Conservation (phyloP, 2,113 vertebrate genomes). For the Jacana jacana region DNA sequence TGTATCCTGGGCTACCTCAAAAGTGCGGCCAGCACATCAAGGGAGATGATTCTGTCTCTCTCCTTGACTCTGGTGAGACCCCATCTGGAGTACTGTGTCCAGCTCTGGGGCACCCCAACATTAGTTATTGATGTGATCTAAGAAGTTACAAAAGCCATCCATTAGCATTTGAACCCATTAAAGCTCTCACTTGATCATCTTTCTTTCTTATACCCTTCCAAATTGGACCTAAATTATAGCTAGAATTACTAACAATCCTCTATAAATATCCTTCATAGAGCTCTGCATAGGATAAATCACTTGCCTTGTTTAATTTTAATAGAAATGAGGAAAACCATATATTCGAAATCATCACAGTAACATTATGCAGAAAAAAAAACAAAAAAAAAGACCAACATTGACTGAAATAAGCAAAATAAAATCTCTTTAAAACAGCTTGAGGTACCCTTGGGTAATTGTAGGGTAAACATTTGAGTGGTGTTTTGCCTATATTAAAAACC, state of each 20-base stretch:
- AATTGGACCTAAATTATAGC: neutral
- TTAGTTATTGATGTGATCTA: neutral
- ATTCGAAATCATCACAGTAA: neutral
- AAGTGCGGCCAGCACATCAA: neutral
- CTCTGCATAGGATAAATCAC: neutral
- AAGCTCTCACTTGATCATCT: neutral
- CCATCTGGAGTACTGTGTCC: neutral
- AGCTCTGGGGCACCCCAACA: neutral
- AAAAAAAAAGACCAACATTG: neutral
- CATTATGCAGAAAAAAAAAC: neutral
- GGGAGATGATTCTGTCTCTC: neutral
- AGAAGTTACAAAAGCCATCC: neutral
- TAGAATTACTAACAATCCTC: neutral
- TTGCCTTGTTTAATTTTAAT: neutral
- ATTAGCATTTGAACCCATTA: neutral
- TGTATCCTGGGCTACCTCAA: neutral
- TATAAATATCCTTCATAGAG: neutral
- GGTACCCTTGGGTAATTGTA: neutral
- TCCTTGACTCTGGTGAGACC: neutral
- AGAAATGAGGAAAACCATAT: neutral
- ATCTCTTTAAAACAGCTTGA: neutral
- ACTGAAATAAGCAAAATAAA: neutral
- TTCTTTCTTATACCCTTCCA: neutral
- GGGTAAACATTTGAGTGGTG: neutral
- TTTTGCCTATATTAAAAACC: neutral